Evolutionary conservation across 2,888 invertebrate species (phyloP), one percentile per base, ranked within the genome.

Genomic region (Agrotis segetum): DNA sequence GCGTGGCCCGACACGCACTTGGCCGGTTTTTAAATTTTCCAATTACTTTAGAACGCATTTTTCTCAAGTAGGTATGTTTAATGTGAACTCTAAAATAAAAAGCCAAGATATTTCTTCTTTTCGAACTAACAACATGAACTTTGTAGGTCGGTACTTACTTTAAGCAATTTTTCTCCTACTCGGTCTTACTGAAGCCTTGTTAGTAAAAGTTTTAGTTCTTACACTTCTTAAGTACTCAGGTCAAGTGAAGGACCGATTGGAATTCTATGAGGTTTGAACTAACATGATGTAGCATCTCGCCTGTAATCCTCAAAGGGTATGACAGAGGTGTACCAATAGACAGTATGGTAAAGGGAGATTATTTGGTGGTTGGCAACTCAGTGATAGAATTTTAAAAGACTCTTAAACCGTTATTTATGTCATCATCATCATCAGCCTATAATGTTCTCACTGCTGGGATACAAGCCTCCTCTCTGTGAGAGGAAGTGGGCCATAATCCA

Each of bases 111-210:
- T 68, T 66, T 34, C 34, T 62, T 79, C 17, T 46, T 64, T 50
- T 60, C 53, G 50, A 16, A 47, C 47, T 47, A 74, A 52, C 60
- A 46, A 67, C 46, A 50, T 76, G 19, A 67, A 80, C 44, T 80
- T 81, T 70, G 29, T 53, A 46, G 56, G 69, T 61, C 16, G 55
- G 63, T 60, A 34, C 64, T 34, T 67, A 58, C 60, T 56, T 52
- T 69, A 61, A 76, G 46, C 56, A 76, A 49, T 81, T 77, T 77
- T 77, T 81, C 77, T 64, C n/a, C n/a, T 16, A n/a, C 68, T 53
- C 58, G 62, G 81, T 74, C 49, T 61, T 46, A 11, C 67, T 69
- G 69, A 61, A 81, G 77, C 82, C 77, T 81, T 77, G 82, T 77
- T 81, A 77, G 82, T 53, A 55, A 59, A 76, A 77, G 58, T 77